Evolutionary conservation across 2,797 vertebrate genomes (phyloP).

Genomic region (Triplophysa yarkandensis): DNA sequence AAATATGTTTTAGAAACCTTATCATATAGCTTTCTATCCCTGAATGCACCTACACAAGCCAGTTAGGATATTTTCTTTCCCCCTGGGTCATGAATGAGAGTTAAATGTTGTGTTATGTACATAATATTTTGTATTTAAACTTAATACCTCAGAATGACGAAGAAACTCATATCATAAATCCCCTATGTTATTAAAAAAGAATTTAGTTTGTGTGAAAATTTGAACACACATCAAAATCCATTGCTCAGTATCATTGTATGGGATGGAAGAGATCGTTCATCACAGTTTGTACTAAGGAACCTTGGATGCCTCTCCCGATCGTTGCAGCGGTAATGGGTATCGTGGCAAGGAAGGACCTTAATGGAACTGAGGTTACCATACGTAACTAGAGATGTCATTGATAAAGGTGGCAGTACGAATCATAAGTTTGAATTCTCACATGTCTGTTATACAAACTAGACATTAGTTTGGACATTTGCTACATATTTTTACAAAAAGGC

Average conservation of each 20-base stretch:
- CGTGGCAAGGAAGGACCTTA: no score
- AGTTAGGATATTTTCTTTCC: constrained; percentile 11
- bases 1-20: background rate
- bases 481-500: background rate
- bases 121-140: constrained; percentile 63
- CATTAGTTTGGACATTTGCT: background rate
- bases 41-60: constrained; percentile 18
- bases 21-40: constrained; percentile 5
- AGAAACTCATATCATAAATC: constrained; percentile 58
- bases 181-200: constrained; percentile 60
- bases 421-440: background rate
- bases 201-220: constrained; percentile 59
- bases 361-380: no score
- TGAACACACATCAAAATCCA: constrained; percentile 57
- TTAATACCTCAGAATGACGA: constrained; percentile 54
- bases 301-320: no score
- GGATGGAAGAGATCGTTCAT: no score
- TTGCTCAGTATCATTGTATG: constrained; percentile 53
- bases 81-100: constrained; percentile 52
- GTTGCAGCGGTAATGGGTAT: no score
- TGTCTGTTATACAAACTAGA: constrained; percentile 2
- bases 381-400: no score
- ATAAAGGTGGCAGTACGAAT: background rate
- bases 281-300: no score
- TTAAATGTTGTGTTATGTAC: constrained; percentile 58